These are phyloP conservation scores for Pangasius larnaudii DNA, from an alignment of 2,797 vertebrate species.

Conservation along the genomic window DNA sequence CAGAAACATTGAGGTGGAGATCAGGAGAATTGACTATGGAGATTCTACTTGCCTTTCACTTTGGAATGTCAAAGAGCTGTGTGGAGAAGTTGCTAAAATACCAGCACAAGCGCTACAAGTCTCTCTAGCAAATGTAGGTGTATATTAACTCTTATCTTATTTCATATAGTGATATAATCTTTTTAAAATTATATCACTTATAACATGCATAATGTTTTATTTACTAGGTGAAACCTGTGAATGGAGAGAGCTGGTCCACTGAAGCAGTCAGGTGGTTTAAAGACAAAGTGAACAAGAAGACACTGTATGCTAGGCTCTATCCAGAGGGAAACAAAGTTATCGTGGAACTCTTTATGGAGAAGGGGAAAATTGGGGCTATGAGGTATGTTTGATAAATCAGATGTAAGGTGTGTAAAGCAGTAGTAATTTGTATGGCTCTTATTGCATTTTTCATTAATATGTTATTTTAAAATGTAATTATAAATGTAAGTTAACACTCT, in stretches of 20 bases:
- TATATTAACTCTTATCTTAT: neutral
- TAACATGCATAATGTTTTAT: neutral
- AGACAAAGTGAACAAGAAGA: slow-evolving; percentile 71
- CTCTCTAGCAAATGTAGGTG: slow-evolving; percentile 74
- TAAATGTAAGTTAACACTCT: no score
- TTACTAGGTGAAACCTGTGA: slow-evolving; percentile 71
- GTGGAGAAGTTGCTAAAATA: slow-evolving; percentile 58
- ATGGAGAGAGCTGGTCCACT: slow-evolving; percentile 70
- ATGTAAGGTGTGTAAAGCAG: neutral
- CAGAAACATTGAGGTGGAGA: slow-evolving; percentile 69
- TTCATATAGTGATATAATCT: neutral
- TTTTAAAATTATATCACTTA: neutral
- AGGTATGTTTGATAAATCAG: slow-evolving; percentile 64
- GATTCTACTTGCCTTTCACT: slow-evolving; percentile 69
- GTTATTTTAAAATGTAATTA: neutral
- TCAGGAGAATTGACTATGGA: slow-evolving; percentile 75
- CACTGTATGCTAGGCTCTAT: slow-evolving; percentile 73
- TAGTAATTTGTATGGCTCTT: neutral
- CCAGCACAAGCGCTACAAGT: slow-evolving; percentile 75
- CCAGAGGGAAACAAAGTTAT: slow-evolving; percentile 62
- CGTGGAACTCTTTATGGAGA: slow-evolving; percentile 79
- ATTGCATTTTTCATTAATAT: neutral
- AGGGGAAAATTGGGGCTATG: slow-evolving; percentile 76
- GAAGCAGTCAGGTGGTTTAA: slow-evolving; percentile 75
- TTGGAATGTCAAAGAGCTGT: slow-evolving; percentile 65